Evolutionary conservation across 2,888 invertebrate species (phyloP).

Genomic region (Dynastes hyllus): DNA sequence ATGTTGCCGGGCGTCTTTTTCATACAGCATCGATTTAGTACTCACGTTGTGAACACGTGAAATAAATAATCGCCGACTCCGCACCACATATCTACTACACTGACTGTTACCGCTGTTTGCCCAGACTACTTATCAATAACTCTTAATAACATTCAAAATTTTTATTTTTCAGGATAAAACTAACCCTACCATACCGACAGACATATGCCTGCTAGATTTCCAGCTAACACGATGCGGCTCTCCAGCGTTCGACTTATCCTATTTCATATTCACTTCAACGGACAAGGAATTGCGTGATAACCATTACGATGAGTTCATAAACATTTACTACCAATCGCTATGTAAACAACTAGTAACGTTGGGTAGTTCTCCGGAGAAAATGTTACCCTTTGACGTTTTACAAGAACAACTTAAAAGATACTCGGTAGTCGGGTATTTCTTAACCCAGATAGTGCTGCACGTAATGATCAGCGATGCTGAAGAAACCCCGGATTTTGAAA

Average conservation of each 20-base stretch:
- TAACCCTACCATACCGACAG: background rate
- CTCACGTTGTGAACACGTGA: no score
- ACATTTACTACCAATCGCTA: conserved; percentile 62
- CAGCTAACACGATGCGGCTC: conserved; percentile 44
- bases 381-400: conserved; percentile 61
- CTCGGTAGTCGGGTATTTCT: conserved; percentile 58
- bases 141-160: no score
- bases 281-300: conserved; percentile 27
- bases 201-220: conserved; percentile 49
- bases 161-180: conserved; percentile 12
- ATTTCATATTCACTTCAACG: conserved; percentile 49
- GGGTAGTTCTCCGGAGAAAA: conserved; percentile 59
- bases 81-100: no score
- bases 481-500: conserved; percentile 58
- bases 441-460: conserved; percentile 57
- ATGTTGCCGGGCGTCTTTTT: no score
- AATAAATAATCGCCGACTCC: no score
- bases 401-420: conserved; percentile 60
- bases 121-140: no score
- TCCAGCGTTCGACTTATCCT: conserved; percentile 49
- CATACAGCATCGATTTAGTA: no score
- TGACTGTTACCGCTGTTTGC: no score
- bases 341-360: conserved; percentile 56
- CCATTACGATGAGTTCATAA: conserved; percentile 42
- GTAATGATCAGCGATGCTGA: conserved; percentile 60